Percentiles rank a stretch among this genome's conserved stretches.
phyloP scores from a whole-genome alignment of 2,797 vertebrate genomes.

The Eurystomus glaucurus region DNA sequence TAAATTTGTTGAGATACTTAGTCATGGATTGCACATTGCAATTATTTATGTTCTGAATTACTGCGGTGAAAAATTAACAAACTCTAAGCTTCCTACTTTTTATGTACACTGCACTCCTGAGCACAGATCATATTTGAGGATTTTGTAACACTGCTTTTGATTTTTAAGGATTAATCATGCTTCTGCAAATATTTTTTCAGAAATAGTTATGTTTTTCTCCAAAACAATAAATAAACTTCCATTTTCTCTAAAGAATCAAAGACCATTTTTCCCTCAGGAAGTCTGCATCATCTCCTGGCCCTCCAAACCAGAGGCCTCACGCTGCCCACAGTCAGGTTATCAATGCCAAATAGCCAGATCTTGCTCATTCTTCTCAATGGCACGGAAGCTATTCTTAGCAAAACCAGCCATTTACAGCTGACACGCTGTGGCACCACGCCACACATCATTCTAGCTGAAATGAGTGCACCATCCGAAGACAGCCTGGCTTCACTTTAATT shows the following conservation, averaged over 20 bases:
- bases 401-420: not conserved
- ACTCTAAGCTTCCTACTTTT: not conserved
- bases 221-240: not conserved
- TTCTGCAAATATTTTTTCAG: not conserved
- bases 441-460: not conserved
- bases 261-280: not conserved
- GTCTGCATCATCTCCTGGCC: not conserved
- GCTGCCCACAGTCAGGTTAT: not conserved
- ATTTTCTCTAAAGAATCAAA: not conserved
- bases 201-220: not conserved
- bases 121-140: not conserved
- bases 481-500: not conserved
- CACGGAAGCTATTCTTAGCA: not conserved
- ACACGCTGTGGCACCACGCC: not conserved
- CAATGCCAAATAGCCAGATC: not conserved
- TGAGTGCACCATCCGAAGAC: not conserved
- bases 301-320: rapidly evolving
- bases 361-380: rapidly evolving
- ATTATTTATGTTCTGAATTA: not conserved
- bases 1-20: not conserved
- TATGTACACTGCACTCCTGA: not conserved
- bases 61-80: not conserved
- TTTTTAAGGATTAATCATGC: not conserved
- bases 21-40: not conserved
- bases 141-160: not conserved